These are phyloP conservation scores for Muscicapa comitata DNA, from an alignment of 2,797 vertebrate genomes.

Conservation along the genomic window DNA sequence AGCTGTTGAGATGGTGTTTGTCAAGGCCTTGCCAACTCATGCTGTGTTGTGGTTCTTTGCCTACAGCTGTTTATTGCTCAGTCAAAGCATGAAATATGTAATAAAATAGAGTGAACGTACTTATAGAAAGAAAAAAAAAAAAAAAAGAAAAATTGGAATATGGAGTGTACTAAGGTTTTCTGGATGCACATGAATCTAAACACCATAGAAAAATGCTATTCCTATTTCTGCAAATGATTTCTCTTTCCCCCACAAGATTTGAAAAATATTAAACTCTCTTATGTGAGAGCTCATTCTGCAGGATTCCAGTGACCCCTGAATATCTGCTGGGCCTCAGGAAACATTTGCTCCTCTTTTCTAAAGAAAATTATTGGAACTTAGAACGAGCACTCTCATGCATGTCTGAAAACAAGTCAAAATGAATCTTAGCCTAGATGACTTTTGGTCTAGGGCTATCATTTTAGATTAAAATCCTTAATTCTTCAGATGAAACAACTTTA, in stretches of 20 bases:
- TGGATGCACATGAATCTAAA: not conserved
- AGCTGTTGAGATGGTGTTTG: not conserved
- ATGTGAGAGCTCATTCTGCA: not conserved
- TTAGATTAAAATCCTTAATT: not conserved
- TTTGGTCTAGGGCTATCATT: not conserved
- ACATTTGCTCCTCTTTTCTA: not conserved
- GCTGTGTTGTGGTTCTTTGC: not conserved
- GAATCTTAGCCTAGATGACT: not conserved
- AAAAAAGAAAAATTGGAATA: not conserved
- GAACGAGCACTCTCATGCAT: not conserved
- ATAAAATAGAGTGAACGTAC: not conserved
- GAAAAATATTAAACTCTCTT: not conserved
- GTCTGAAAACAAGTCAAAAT: not conserved
- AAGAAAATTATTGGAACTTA: not conserved
- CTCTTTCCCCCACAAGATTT: not conserved
- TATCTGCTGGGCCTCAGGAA: not conserved
- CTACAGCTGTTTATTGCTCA: not conserved
- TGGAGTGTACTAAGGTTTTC: not conserved
- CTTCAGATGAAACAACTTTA: not conserved
- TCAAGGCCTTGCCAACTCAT: not conserved
- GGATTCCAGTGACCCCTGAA: not conserved
- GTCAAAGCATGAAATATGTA: not conserved
- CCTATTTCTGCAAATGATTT: not conserved
- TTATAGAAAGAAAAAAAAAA: not conserved
- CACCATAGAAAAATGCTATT: not conserved